These are phyloP conservation scores for Diachasma alloeum DNA, from an alignment of 1,140 invertebrate genomes.

Conservation along the genomic window DNA sequence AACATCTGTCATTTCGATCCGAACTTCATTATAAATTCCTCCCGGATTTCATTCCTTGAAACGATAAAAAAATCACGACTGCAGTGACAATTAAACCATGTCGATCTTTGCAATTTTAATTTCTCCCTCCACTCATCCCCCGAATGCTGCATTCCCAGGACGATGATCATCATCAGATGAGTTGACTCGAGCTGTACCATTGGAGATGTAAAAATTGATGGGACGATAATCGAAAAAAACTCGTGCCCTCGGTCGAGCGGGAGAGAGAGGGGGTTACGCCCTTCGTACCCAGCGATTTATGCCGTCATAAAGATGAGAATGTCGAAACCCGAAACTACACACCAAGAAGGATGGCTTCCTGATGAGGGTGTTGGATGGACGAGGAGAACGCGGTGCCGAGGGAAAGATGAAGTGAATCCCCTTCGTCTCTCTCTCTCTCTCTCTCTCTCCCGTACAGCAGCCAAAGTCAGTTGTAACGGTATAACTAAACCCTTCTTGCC, in stretches of 20 bases:
- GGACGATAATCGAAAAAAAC: neutral
- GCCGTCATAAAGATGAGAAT: conserved; percentile 47
- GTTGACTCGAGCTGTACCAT: neutral
- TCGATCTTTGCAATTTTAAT: neutral
- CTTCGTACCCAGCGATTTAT: conserved; percentile 38
- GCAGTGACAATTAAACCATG: no score
- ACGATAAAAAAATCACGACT: no score
- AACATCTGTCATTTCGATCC: no score
- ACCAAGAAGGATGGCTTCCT: conserved; percentile 6
- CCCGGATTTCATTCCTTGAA: no score
- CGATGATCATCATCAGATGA: neutral
- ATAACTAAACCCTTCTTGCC: conserved; percentile 29
- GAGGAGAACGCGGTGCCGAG: neutral
- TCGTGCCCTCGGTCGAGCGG: neutral
- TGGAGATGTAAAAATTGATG: conserved; percentile 17
- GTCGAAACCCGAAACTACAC: conserved; percentile 43
- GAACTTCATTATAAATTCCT: no score
- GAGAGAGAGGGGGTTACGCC: neutral
- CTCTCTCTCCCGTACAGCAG: conserved; percentile 32
- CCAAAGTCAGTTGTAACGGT: conserved; percentile 47
- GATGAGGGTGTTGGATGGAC: neutral
- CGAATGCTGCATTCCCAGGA: neutral
- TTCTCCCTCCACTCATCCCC: neutral
- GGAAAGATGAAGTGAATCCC: neutral
- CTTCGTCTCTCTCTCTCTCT: neutral